Base-by-base conservation (phyloP, 92 coral and sea anemone species). In the Muricea muricata region DNA sequence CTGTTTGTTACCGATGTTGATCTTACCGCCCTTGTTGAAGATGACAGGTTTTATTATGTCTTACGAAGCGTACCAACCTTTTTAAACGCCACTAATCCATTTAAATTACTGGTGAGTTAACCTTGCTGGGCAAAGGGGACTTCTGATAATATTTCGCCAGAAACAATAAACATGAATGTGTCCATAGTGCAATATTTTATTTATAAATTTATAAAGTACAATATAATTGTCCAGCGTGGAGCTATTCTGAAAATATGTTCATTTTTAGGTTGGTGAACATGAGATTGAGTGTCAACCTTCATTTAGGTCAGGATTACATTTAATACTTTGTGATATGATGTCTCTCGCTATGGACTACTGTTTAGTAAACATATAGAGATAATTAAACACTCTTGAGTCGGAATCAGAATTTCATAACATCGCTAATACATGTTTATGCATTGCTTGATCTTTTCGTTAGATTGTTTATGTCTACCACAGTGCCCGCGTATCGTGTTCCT, bases 211-310 rank as follows among this genome's bases (percentile, higher is more conserved):
- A n/a, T n/a, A n/a, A n/a, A n/a, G n/a, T n/a, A n/a, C n/a, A n/a
- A n/a, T n/a, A n/a, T n/a, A 34, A 20, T 26, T 8, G 47, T 10
- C 39, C 3, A 2, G 4, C 10, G 21, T 34, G 57, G 18, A 21
- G 12, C 13, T 17, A 61, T 80, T 12, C 23, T 70, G 12, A 20
- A 14, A 15, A 15, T 32, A 15, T 6, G 32, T 35, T 15, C 21
- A 40, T 28, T n/a, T 12, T 26, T 54, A 95, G 98, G 91, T 93
- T 42, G 97, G 98, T 30, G 98, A 95, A 75, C 96, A 95, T 82
- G 98, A 95, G 74, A 95, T 95, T 10, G 98, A 95, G 73, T 95
- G 98, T 74, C 98, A 95, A 79, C 94, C 98, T 28, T 93, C 97
- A 0, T 95, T 95, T 80, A 95, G 98, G 98, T 91, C 48, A 74